phyloP scores from a whole-genome alignment of 2,888 invertebrate species.

The Theretra japonica region DNA sequence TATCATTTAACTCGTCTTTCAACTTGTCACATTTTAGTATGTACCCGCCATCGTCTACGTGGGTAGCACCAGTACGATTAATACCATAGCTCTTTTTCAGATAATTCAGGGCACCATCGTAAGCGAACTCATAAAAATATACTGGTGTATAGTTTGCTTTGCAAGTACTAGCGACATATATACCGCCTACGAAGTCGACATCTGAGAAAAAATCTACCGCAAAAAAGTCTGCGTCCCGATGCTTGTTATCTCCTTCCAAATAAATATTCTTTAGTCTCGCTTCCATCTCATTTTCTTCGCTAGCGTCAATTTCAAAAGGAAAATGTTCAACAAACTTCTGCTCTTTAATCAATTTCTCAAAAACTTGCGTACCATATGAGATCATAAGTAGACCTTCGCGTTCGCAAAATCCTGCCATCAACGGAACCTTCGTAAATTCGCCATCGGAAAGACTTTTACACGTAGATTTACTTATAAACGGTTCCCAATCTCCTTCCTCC shows the following conservation, averaged over 20 bases:
- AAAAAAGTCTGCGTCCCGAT: slow-evolving; percentile 65
- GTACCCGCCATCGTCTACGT: slow-evolving; percentile 86
- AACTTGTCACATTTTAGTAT: slow-evolving; percentile 72
- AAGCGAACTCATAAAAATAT: slow-evolving; percentile 85
- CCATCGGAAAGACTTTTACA: slow-evolving; percentile 68
- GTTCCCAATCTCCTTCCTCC: slow-evolving; percentile 68
- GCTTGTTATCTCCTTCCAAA: slow-evolving; percentile 65
- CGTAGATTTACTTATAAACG: slow-evolving; percentile 73
- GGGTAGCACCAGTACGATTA: slow-evolving; percentile 81
- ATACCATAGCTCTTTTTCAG: slow-evolving; percentile 74
- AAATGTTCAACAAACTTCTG: slow-evolving; percentile 64
- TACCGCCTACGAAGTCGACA: slow-evolving; percentile 71
- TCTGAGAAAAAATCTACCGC: slow-evolving; percentile 80
- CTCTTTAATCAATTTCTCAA: slow-evolving; percentile 53
- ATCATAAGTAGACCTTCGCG: slow-evolving; percentile 75
- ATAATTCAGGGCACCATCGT: slow-evolving; percentile 82
- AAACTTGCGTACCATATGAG: slow-evolving; percentile 39
- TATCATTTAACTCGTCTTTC: slow-evolving; percentile 51
- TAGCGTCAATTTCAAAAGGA: slow-evolving; percentile 59
- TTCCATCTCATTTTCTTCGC: slow-evolving; percentile 56
- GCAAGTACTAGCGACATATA: slow-evolving; percentile 61
- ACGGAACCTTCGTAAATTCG: slow-evolving; percentile 76
- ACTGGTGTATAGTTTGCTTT: slow-evolving; percentile 73
- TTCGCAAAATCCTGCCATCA: slow-evolving; percentile 77
- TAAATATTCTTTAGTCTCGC: slow-evolving; percentile 70